Percentiles rank a stretch among this genome's conserved stretches.
These are phyloP conservation scores for Phytoseiulus persimilis DNA, from an alignment of 2,888 invertebrate species.

Conservation along the genomic window DNA sequence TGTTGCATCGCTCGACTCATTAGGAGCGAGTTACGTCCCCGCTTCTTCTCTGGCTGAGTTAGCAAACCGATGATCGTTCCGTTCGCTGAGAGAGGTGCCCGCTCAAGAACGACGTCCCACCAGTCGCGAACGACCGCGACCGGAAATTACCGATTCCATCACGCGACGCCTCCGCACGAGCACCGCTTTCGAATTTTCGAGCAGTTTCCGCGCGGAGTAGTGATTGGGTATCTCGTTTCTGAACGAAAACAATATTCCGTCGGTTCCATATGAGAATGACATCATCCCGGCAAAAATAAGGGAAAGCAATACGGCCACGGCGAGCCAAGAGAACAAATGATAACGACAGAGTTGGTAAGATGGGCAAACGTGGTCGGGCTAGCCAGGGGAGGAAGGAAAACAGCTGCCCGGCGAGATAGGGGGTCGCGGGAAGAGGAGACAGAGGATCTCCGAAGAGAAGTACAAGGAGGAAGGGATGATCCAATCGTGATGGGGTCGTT, in stretches of 20 bases:
- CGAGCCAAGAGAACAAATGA: background rate
- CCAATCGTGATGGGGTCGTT: constrained; percentile 9
- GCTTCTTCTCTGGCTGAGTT: background rate
- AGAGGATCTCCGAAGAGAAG: background rate
- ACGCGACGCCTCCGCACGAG: background rate
- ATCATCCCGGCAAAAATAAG: background rate
- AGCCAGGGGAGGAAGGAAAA: background rate
- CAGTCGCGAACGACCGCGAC: background rate
- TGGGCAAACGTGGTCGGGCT: background rate
- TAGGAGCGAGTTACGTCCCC: background rate
- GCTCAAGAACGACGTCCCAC: background rate
- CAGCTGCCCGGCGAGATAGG: background rate
- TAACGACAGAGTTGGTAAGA: background rate
- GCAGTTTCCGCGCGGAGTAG: background rate
- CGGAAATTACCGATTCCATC: background rate
- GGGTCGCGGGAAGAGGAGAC: background rate
- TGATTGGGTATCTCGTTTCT: background rate
- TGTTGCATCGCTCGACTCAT: too few relatives aligned
- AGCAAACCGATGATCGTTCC: background rate
- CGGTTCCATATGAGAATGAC: background rate
- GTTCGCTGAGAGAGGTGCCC: background rate
- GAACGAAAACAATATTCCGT: background rate
- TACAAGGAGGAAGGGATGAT: constrained; percentile 1
- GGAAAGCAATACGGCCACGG: background rate
- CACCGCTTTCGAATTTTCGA: background rate